These are phyloP conservation scores for Liasis olivaceus DNA, from an alignment of 2,797 vertebrate genomes.

Conservation along the genomic window DNA sequence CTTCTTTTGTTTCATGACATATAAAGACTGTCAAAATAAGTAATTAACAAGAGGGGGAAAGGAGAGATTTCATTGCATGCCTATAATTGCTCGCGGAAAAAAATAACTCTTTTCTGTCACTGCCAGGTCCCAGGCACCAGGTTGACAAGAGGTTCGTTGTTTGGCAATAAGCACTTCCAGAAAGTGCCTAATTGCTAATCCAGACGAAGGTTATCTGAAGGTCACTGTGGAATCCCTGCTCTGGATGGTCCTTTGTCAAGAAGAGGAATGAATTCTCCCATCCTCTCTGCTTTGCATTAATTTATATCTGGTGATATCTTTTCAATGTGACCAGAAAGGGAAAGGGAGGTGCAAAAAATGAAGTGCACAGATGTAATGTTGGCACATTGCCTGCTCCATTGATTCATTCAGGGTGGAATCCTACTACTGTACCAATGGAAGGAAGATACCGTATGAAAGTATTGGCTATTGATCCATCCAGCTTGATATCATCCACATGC, in stretches of 20 bases:
- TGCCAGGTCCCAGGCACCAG: background rate
- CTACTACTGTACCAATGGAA: background rate
- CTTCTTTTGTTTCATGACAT: conserved; percentile 29
- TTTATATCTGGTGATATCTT: background rate
- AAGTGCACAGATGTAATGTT: background rate
- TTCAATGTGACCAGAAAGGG: conserved; percentile 6
- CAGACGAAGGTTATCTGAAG: conserved; percentile 23
- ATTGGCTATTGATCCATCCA: background rate
- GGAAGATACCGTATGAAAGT: background rate
- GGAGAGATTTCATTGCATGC: conserved; percentile 9
- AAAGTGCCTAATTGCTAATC: conserved; percentile 30
- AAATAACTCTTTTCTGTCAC: conserved; percentile 5
- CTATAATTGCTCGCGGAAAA: conserved; percentile 18
- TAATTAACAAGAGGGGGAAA: conserved; percentile 28
- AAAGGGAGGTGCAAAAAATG: background rate
- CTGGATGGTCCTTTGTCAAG: background rate
- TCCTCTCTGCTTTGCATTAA: background rate
- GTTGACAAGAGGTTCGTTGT: background rate
- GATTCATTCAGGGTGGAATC: background rate
- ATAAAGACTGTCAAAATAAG: conserved; percentile 46
- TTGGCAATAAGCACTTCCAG: conserved; percentile 14
- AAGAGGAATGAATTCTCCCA: background rate
- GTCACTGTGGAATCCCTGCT: background rate
- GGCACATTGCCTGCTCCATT: background rate
- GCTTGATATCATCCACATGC: background rate